A percentile compares a stretch with the other conserved stretches of the same genome.
Evolutionary conservation across 2,113 vertebrate genomes (phyloP).

Genomic region (Columbina picui): DNA sequence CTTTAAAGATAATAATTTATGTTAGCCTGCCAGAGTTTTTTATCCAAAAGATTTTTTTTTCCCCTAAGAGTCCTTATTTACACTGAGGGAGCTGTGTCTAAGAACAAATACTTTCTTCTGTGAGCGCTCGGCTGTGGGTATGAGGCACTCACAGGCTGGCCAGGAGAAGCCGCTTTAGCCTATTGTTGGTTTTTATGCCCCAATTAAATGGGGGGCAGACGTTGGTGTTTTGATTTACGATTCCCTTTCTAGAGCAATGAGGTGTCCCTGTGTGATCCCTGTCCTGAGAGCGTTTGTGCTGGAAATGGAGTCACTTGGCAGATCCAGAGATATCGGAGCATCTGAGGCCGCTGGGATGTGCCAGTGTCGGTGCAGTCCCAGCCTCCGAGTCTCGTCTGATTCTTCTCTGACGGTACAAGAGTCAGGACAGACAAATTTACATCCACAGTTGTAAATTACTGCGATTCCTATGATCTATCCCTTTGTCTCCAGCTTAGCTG

Average conservation of each 20-base stretch:
- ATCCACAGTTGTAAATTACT: not conserved
- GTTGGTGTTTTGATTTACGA: not conserved
- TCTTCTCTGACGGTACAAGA: not conserved
- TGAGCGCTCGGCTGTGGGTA: not conserved
- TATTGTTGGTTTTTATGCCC: not conserved
- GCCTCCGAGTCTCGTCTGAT: not conserved
- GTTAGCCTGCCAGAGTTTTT: not conserved
- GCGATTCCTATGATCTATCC: not conserved
- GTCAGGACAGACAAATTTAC: not conserved
- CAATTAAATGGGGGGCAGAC: not conserved
- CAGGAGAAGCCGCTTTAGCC: not conserved
- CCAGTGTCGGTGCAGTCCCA: not conserved
- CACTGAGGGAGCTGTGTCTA: not conserved
- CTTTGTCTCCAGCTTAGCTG: not conserved
- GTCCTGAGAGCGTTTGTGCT: not conserved
- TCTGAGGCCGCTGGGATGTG: not conserved
- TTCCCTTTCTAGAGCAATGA: not conserved
- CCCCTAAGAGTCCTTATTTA: not conserved
- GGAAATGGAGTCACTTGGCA: not conserved
- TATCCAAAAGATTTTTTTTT: not conserved
- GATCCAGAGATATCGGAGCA: not conserved
- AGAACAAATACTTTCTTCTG: not conserved
- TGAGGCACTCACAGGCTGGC: not conserved
- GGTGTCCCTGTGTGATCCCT: not conserved
- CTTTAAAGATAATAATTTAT: not conserved